Evolutionary conservation across 2,797 vertebrate genomes (phyloP).

Genomic region (Podargus strigoides): DNA sequence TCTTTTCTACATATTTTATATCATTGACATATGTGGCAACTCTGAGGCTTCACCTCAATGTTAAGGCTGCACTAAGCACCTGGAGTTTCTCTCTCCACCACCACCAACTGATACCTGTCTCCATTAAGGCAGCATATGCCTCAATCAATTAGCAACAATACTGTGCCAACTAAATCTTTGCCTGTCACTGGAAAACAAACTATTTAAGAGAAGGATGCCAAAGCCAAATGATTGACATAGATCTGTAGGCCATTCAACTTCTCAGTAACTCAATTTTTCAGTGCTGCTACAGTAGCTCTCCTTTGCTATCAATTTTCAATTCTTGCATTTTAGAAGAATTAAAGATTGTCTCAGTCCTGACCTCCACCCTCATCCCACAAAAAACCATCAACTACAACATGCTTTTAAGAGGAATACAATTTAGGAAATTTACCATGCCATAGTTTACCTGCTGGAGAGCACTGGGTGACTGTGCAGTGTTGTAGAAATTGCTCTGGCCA

Average conservation of each 20-base stretch:
- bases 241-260: background rate
- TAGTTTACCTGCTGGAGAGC: conserved; percentile 93
- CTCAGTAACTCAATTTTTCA: background rate
- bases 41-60: background rate
- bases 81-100: background rate
- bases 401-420: conserved; percentile 58
- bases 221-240: background rate
- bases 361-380: background rate
- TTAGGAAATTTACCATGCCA: conserved; percentile 79
- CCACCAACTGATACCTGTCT: background rate
- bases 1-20: background rate
- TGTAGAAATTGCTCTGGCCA: conserved; percentile 95
- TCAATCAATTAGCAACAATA: background rate
- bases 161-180: background rate
- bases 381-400: background rate
- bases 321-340: background rate
- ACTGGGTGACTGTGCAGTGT: conserved; percentile 92
- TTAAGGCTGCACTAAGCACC: background rate
- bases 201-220: background rate
- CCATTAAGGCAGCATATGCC: background rate
- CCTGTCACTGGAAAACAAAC: background rate
- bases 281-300: background rate
- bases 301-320: background rate
- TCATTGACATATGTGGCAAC: background rate
- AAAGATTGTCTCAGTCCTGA: background rate